Conservation (phyloP, 2,888 invertebrate genomes). For the Vannuccia rotundouncinata region DNA sequence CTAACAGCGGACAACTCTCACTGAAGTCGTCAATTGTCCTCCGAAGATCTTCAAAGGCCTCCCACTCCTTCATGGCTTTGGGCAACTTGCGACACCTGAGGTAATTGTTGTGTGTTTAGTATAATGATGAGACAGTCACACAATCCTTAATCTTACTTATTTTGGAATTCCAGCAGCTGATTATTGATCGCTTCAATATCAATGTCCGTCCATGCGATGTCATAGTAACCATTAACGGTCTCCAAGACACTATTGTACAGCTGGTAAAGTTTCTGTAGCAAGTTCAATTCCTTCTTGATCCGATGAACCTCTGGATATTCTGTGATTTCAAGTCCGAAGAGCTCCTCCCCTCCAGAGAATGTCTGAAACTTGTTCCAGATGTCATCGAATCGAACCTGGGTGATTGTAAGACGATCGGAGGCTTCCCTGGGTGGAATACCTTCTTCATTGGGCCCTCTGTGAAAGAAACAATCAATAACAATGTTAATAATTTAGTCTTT, state of each 20-base stretch:
- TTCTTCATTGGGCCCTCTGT: slow-evolving; percentile 80
- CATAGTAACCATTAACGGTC: slow-evolving; percentile 88
- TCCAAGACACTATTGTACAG: slow-evolving; percentile 92
- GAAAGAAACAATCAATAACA: slow-evolving; percentile 3
- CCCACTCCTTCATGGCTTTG: slow-evolving; percentile 83
- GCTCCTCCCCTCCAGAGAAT: slow-evolving; percentile 86
- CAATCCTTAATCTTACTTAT: slow-evolving; percentile 61
- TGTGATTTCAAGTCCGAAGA: slow-evolving; percentile 82
- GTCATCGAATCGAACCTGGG: slow-evolving; percentile 76
- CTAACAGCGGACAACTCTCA: slow-evolving; percentile 88
- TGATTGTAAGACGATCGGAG: slow-evolving; percentile 76
- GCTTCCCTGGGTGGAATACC: slow-evolving; percentile 85
- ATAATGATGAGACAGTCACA: too few relatives aligned
- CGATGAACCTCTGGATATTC: slow-evolving; percentile 87
- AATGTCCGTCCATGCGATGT: slow-evolving; percentile 89
- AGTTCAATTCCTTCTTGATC: slow-evolving; percentile 82
- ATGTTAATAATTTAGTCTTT: neutral
- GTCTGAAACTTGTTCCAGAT: slow-evolving; percentile 89
- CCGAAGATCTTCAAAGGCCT: slow-evolving; percentile 87
- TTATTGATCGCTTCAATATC: slow-evolving; percentile 95
- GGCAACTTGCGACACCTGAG: slow-evolving; percentile 83
- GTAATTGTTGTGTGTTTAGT: too few relatives aligned
- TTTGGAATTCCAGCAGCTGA: slow-evolving; percentile 92
- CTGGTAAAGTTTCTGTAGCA: slow-evolving; percentile 89
- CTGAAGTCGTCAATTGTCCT: slow-evolving; percentile 95